Percentiles rank a stretch among this genome's conserved stretches.
Conservation (phyloP, 2,888 invertebrate genomes). For the Abrostola triplasia region DNA sequence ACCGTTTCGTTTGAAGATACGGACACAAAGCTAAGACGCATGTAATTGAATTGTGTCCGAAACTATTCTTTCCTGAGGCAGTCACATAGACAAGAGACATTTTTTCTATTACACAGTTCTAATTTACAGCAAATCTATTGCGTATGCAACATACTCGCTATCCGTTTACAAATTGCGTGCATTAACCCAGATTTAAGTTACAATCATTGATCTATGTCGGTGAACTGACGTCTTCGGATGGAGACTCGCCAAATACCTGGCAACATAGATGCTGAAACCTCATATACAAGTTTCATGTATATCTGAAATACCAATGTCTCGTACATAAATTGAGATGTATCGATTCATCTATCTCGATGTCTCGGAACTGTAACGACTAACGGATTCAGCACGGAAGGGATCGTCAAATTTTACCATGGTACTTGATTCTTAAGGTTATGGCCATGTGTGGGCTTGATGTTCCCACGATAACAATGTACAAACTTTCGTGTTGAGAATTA, state of each 20-base stretch:
- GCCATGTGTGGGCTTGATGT: conserved; percentile 22
- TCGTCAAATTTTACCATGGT: conserved; percentile 38
- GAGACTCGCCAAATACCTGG: conserved; percentile 66
- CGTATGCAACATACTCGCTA: conserved; percentile 27
- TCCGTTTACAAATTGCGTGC: conserved; percentile 50
- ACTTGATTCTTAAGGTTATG: conserved; percentile 29
- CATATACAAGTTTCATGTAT: background rate
- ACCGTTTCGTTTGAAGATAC: conserved; percentile 22
- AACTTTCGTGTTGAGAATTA: conserved; percentile 17
- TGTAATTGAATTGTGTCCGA: conserved; percentile 25
- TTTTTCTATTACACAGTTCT: conserved; percentile 21
- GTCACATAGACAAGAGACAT: conserved; percentile 14
- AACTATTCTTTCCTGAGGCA: conserved; percentile 1
- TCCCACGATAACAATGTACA: conserved; percentile 32
- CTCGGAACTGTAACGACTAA: conserved; percentile 20
- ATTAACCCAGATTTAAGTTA: conserved; percentile 67
- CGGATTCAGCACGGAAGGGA: conserved; percentile 25
- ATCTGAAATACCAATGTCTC: background rate
- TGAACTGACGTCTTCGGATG: conserved; percentile 57
- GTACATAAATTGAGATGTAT: conserved; percentile 22
- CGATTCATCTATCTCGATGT: conserved; percentile 26
- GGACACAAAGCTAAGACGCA: conserved; percentile 11
- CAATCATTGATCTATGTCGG: conserved; percentile 56
- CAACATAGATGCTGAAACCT: conserved; percentile 24
- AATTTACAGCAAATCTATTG: conserved; percentile 28